These are phyloP conservation scores for Mus caroli DNA, from an alignment of 2,797 vertebrate species.

Conservation along the genomic window DNA sequence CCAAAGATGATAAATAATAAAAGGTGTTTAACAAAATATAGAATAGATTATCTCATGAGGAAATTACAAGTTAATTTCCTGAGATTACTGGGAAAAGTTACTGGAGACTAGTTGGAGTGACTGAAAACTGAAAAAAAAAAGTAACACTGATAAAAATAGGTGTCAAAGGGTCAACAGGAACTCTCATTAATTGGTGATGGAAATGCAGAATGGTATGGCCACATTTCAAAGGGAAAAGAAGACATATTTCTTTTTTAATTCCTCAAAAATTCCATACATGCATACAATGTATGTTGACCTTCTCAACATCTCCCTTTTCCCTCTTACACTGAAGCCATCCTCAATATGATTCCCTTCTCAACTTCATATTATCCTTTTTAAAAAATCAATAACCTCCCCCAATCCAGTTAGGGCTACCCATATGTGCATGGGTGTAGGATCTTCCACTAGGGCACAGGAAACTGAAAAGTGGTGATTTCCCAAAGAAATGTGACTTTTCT, in stretches of 20 bases:
- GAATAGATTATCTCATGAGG: neutral
- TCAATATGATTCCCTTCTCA: neutral
- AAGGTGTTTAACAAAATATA: neutral
- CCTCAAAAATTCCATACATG: neutral
- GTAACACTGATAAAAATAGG: neutral
- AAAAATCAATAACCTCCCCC: neutral
- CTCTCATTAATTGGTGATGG: neutral
- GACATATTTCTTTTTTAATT: neutral
- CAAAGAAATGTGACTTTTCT: neutral
- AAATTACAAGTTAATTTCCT: neutral
- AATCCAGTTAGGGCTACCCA: neutral
- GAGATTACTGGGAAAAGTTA: neutral
- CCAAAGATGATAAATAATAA: neutral
- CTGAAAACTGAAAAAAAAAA: neutral
- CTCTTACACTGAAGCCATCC: neutral
- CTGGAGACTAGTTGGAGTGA: no score
- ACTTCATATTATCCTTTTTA: neutral
- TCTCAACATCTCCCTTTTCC: neutral
- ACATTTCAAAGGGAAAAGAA: neutral
- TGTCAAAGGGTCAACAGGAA: neutral
- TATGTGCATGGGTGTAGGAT: neutral
- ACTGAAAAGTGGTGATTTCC: neutral
- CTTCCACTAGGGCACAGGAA: neutral
- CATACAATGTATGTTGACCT: neutral
- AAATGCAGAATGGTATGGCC: neutral